These are phyloP conservation scores for Synanthedon andrenaeformis DNA, from an alignment of 2,888 invertebrate genomes.

Conservation along the genomic window DNA sequence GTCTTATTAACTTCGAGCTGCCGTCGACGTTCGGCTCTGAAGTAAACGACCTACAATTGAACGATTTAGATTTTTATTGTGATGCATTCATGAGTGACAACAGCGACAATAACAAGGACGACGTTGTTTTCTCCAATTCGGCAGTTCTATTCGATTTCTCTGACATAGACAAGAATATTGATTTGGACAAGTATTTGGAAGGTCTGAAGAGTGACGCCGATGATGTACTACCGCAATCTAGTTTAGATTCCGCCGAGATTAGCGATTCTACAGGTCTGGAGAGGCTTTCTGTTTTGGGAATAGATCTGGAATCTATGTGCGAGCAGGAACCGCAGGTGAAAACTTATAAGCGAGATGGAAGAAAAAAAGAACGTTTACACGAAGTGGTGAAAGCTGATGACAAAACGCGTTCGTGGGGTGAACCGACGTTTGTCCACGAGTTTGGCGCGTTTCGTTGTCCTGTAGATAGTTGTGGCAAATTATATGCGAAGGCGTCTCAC, in stretches of 20 bases:
- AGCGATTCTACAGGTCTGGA: slow-evolving; percentile 20
- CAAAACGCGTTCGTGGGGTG: slow-evolving; percentile 44
- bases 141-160: slow-evolving; percentile 47
- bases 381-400: slow-evolving; percentile 17
- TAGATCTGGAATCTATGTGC: slow-evolving; percentile 26
- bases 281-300: slow-evolving; percentile 24
- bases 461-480: slow-evolving; percentile 79
- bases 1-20: slow-evolving; percentile 57
- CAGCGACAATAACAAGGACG: slow-evolving; percentile 40
- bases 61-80: slow-evolving; percentile 50
- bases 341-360: slow-evolving; percentile 16
- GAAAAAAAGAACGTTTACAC: slow-evolving; percentile 9
- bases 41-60: slow-evolving; percentile 40
- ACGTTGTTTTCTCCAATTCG: slow-evolving; percentile 27
- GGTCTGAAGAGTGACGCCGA: slow-evolving; percentile 42
- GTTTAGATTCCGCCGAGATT: slow-evolving; percentile 20
- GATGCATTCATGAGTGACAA: slow-evolving; percentile 48
- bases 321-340: slow-evolving; percentile 29
- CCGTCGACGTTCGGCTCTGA: slow-evolving; percentile 37
- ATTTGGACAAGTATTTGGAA: slow-evolving; percentile 52
- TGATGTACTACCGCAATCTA: slow-evolving; percentile 27
- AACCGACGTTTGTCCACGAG: slow-evolving; percentile 52
- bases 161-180: slow-evolving; percentile 49
- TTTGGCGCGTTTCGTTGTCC: slow-evolving; percentile 76
- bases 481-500: slow-evolving; percentile 92